These are phyloP conservation scores for Grammomys surdaster DNA, from an alignment of 2,113 vertebrate species.

Conservation along the genomic window DNA sequence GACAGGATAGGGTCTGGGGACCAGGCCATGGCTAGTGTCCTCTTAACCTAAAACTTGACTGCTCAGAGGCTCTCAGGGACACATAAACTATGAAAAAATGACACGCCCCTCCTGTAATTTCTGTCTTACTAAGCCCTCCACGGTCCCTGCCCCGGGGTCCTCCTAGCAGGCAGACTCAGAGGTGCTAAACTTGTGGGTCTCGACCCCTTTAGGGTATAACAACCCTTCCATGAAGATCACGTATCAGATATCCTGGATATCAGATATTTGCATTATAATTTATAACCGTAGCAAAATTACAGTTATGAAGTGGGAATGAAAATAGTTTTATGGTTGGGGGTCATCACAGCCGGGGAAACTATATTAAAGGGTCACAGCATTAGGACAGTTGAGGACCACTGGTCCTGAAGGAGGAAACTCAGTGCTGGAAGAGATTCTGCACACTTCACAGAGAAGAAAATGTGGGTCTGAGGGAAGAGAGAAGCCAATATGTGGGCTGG, in stretches of 20 bases:
- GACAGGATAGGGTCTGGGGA: slow-evolving; percentile 87
- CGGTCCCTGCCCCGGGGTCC: slow-evolving; percentile 57
- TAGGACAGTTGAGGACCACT: not conserved
- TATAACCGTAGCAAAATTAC: not conserved
- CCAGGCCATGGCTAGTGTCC: not conserved
- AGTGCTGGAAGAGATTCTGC: not conserved
- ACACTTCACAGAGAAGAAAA: slow-evolving; percentile 25
- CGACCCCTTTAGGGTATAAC: not conserved
- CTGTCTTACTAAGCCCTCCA: not conserved
- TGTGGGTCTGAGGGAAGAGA: not conserved
- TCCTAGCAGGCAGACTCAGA: not conserved
- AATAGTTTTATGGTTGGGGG: too few relatives aligned
- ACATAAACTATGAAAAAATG: not conserved
- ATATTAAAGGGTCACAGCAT: not conserved
- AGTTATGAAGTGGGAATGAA: not conserved
- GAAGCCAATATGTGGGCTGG: not conserved
- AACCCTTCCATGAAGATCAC: not conserved
- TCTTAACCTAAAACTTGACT: not conserved
- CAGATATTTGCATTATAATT: not conserved
- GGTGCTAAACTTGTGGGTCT: not conserved
- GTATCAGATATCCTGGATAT: not conserved
- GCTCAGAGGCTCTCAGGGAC: not conserved
- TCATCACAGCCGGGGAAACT: rapidly evolving
- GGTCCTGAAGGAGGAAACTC: not conserved
- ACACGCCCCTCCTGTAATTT: not conserved